Percentiles rank a stretch among this genome's conserved stretches.
Evolutionary conservation across 2,113 vertebrate species (phyloP).

Genomic region (Nesospiza acunhae): DNA sequence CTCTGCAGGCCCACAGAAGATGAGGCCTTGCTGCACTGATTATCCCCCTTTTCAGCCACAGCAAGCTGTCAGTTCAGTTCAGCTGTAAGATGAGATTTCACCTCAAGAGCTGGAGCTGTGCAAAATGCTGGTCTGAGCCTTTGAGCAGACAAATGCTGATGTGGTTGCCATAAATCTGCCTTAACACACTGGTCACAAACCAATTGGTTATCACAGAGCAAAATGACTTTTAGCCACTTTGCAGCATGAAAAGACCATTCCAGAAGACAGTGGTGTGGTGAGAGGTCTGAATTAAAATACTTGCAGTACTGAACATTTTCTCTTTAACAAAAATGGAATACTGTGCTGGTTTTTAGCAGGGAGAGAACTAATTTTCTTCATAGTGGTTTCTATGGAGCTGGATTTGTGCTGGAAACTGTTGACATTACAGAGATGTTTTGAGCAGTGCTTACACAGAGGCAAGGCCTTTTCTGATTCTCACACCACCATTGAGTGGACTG

Average conservation of each 20-base stretch:
- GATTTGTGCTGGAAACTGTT: not conserved
- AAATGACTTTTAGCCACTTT: not conserved
- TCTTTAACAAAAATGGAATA: not conserved
- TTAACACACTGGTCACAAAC: not conserved
- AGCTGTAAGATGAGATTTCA: not conserved
- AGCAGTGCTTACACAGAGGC: not conserved
- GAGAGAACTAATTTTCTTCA: not conserved
- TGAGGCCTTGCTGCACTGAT: not conserved
- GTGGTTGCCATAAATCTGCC: no score
- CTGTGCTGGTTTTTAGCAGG: not conserved
- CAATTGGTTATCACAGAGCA: not conserved
- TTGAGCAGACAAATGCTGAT: not conserved
- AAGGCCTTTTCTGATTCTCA: not conserved
- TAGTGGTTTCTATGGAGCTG: not conserved
- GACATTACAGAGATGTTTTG: not conserved
- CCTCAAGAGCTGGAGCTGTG: not conserved
- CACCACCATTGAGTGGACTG: not conserved
- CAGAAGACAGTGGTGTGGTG: not conserved
- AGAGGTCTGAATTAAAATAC: not conserved
- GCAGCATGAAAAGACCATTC: not conserved
- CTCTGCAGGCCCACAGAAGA: not conserved
- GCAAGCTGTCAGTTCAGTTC: not conserved
- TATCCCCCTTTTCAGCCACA: not conserved
- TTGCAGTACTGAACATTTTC: not conserved
- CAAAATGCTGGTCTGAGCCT: fast-evolving